Percentiles rank a stretch among this genome's conserved stretches.
phyloP scores from a whole-genome alignment of 2,797 vertebrate species.

The Alauda arvensis region DNA sequence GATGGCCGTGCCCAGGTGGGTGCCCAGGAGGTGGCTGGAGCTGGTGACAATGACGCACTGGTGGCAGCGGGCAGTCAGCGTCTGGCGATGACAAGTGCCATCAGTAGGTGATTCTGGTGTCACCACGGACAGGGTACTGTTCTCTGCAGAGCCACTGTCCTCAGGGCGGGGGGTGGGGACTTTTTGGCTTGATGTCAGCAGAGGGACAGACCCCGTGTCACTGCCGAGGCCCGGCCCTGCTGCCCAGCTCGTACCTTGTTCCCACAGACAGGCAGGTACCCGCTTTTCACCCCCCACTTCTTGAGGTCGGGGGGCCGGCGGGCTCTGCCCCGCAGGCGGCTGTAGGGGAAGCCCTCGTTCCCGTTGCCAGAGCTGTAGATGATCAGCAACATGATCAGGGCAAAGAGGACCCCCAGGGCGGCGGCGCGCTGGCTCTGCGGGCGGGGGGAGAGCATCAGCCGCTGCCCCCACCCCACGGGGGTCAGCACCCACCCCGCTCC shows the following conservation, averaged over 20 bases:
- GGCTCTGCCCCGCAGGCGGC: conserved; percentile 61
- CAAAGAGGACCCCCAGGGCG: conserved; percentile 83
- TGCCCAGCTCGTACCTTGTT: conserved; percentile 79
- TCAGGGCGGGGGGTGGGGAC: background rate
- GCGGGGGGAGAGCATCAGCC: background rate
- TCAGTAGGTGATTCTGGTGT: background rate
- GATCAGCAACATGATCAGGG: conserved; percentile 90
- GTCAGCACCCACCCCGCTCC: background rate
- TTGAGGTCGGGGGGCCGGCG: conserved; percentile 78
- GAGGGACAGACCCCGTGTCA: background rate
- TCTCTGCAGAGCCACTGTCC: background rate
- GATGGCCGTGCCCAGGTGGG: conserved; percentile 80
- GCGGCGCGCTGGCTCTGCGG: conserved; percentile 83
- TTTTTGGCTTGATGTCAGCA: background rate
- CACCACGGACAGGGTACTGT: background rate
- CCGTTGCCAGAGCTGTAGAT: conserved; percentile 88
- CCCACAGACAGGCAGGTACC: conserved; percentile 81
- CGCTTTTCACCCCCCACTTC: conserved; percentile 83
- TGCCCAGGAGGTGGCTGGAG: conserved; percentile 92
- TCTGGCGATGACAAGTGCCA: conserved; percentile 64
- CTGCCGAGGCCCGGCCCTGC: rapidly evolving
- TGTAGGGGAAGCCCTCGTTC: conserved; percentile 73
- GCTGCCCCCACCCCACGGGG: background rate
- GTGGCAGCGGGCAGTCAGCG: conserved; percentile 81
- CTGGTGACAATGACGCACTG: conserved; percentile 90